phyloP scores from a whole-genome alignment of 2,888 invertebrate genomes.

The Microdon myrmicae region DNA sequence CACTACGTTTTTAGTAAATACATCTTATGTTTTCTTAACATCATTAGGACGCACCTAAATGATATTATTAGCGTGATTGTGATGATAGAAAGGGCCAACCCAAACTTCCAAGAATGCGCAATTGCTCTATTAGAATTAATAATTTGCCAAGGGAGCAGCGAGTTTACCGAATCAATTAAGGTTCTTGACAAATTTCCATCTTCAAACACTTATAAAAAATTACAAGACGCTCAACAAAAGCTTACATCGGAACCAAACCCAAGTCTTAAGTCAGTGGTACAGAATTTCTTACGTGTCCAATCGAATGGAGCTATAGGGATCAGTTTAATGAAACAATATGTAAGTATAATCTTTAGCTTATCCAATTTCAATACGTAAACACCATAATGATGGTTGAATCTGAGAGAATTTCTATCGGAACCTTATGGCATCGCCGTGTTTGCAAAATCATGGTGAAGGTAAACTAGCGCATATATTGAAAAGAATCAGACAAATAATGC shows the following conservation, averaged over 20 bases:
- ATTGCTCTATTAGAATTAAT: constrained; percentile 50
- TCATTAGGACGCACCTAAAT: constrained; percentile 53
- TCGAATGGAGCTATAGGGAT: constrained; percentile 54
- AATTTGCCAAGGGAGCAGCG: constrained; percentile 38
- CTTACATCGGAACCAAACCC: constrained; percentile 6
- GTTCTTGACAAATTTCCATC: constrained; percentile 56
- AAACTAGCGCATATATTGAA: no score
- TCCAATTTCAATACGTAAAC: no score
- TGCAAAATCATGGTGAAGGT: no score
- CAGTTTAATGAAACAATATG: constrained; percentile 54
- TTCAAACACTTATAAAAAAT: constrained; percentile 44
- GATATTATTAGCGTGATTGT: constrained; percentile 57
- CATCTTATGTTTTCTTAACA: constrained; percentile 22
- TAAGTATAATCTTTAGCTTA: constrained; percentile 23
- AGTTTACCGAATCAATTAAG: constrained; percentile 49
- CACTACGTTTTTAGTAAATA: constrained; percentile 50
- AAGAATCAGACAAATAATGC: no score
- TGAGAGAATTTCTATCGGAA: no score
- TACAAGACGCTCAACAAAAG: constrained; percentile 43
- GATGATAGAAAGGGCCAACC: constrained; percentile 28
- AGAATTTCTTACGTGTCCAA: constrained; percentile 53
- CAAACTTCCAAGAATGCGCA: constrained; percentile 45
- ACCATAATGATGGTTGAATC: no score
- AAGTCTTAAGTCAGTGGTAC: constrained; percentile 29
- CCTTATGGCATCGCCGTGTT: no score